Conservation (phyloP, 2,888 invertebrate genomes). For the Lutraria lutraria region DNA sequence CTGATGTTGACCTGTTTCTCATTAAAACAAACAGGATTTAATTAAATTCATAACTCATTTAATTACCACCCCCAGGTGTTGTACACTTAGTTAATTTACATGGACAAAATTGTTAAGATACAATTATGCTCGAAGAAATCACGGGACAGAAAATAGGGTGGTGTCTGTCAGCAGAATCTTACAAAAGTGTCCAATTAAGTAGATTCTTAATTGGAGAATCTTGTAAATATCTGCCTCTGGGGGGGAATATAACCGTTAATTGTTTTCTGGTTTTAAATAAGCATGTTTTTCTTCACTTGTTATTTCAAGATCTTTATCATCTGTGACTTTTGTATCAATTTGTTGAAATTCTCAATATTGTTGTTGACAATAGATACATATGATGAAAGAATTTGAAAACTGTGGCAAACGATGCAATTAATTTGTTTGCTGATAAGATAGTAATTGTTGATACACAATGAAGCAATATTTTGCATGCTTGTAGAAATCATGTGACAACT, state of each 20-base stretch:
- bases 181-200: not conserved
- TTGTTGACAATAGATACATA: conserved; percentile 29
- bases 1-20: not conserved
- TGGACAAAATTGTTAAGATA: not conserved
- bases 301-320: conserved; percentile 34
- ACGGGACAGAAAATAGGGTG: too few relatives aligned
- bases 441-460: conserved; percentile 5
- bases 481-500: conserved; percentile 8
- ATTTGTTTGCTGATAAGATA: conserved; percentile 15
- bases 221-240: conserved; percentile 12
- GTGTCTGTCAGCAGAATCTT: not conserved
- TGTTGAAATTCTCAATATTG: conserved; percentile 46
- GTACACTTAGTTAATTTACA: not conserved
- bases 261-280: conserved; percentile 10
- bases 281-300: conserved; percentile 16
- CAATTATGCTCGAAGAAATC: not conserved
- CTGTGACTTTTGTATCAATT: not conserved
- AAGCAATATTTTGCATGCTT: conserved; percentile 8
- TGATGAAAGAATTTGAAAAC: conserved; percentile 39
- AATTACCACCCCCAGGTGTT: conserved; percentile 34
- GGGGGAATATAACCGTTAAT: conserved; percentile 29
- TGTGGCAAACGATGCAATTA: conserved; percentile 40
- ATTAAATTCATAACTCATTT: conserved; percentile 12
- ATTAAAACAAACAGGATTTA: not conserved
- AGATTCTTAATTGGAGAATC: conserved; percentile 3